Base-by-base conservation (phyloP, 2,888 invertebrate species). In the Julus scandinavius region DNA sequence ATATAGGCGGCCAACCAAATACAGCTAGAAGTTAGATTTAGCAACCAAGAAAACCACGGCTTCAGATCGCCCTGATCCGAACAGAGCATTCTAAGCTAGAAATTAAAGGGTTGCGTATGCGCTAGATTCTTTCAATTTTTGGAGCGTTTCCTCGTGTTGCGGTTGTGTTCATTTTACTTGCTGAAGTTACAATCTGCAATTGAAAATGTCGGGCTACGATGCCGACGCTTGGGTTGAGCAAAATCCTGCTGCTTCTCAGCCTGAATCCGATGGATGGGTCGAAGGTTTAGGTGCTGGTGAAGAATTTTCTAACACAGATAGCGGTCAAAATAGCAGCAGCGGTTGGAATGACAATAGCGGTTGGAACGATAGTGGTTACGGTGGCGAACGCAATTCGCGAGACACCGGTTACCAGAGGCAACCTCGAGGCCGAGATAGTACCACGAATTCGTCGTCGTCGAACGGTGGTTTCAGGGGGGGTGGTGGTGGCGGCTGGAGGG, bases 401-500 rank as follows among this genome's bases (percentile, higher is more conserved):
- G n/a, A 13, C 29, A 87, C 58, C 29, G 7, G 54, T 11, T 80
- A 80, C 15, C 80, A 80, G 3, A 38, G 50, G 13, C 49, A 49
- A 40, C 49, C 49, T 3, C 9, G 49, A 20, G 49, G 49, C 4
- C 45, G 86, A 3, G 20, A 85, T 1, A 4, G 45, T 1, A 45
- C 13, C 9, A 41, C 86, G 20, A 11, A 29, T 85, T 9, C 6
- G 38, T 58, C n/a, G 11, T 54, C 20, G 20, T 45, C 15, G n/a
- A 15, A 49, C 15, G 49, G n/a, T 20, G 29, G 15, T 29, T n/a
- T 15, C n/a, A 54, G 29, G 7, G n/a, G 54, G 9, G 38, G 54
- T 38, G 58, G 83, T 13, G 63, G 83, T 38, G 17, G 88, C 13
- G 54, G 54, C 40, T 85, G 88, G 88, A 49, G 85, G 9, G 85